Evolutionary conservation across 2,888 invertebrate genomes (phyloP), one percentile per base, ranked within the genome.

Genomic region (Hoplodrina blanda): DNA sequence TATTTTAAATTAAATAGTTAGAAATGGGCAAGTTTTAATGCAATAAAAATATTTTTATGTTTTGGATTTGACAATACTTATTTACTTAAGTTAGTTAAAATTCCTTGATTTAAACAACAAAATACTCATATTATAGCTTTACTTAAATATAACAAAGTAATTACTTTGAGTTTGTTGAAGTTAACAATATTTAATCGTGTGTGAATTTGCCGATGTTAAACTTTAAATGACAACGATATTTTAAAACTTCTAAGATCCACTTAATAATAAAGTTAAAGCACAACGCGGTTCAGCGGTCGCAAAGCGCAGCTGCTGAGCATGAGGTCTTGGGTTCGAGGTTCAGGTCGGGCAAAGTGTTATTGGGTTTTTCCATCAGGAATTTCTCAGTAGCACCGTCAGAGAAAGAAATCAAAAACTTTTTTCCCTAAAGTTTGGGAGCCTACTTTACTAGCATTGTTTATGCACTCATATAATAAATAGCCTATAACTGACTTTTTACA

Each of bases 1-100:
- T 54, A 50, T 10, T 30, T 53, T 33, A 5, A 25, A 62, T n/a
- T 7, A 37, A 25, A 76, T 62, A 73, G 50, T 75, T 72, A 50
- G 13, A 72, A 59, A 20, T 25, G 11, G 5, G 46, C 3, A 62
- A 54, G 25, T 72, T 72, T 62, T 37, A 17, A 37, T 52, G 2
- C 11, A 37, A 66, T 10, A 15, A 63, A 55, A 65, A 33, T 20
- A 37, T 19, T 30, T 15, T 17, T 8, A 10, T 15, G 4, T 19
- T 61, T 37, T 54, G 20, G 0, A 17, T 56, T 50, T 52, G 17
- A 33, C 1, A 2, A n/a, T 7, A 49, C n/a, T 44, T 33, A 20
- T 55, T 44, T 33, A 20, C 50, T 44, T 49, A 0, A 13, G n/a
- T 17, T 19, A 56, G 44, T 19, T 11, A 17, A 25, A 25, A 25